Percentiles rank a stretch among this genome's conserved stretches.
Evolutionary conservation across 2,888 invertebrate genomes (phyloP).

Genomic region (Lepidonotus clava): DNA sequence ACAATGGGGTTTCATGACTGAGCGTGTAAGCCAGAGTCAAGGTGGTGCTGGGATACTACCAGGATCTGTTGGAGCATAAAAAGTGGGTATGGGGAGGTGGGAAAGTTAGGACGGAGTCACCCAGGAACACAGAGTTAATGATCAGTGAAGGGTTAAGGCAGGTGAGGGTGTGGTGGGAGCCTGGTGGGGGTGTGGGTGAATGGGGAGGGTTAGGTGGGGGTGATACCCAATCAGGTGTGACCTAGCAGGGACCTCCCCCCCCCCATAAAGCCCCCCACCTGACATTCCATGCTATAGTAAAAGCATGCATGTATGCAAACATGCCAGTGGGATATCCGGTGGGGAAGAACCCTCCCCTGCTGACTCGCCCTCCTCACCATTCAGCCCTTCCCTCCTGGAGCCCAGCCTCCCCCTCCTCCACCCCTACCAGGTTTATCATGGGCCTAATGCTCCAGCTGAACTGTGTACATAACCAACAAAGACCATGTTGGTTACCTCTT

Average conservation of each 20-base stretch:
- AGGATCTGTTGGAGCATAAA: background rate
- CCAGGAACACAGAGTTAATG: no score
- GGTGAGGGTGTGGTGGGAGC: background rate
- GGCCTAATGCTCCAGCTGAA: background rate
- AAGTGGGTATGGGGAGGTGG: no score
- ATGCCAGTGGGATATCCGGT: background rate
- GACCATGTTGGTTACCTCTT: background rate
- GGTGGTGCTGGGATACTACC: background rate
- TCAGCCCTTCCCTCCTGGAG: no score
- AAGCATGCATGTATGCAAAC: constrained; percentile 24
- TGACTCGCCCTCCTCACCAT: no score
- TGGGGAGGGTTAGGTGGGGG: background rate
- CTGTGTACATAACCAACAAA: constrained; percentile 18
- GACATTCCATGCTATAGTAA: background rate
- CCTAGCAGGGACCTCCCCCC: background rate
- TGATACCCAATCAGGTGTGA: constrained; percentile 13
- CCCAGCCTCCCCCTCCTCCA: background rate
- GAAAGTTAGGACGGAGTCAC: no score
- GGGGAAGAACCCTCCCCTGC: no score
- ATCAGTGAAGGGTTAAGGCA: background rate
- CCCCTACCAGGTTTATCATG: background rate
- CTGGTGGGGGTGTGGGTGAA: background rate
- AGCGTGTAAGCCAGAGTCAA: background rate
- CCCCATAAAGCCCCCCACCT: background rate
- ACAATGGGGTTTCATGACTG: background rate